Evolutionary conservation across 2,113 vertebrate genomes (phyloP).

Genomic region (Odobenus rosmarus): DNA sequence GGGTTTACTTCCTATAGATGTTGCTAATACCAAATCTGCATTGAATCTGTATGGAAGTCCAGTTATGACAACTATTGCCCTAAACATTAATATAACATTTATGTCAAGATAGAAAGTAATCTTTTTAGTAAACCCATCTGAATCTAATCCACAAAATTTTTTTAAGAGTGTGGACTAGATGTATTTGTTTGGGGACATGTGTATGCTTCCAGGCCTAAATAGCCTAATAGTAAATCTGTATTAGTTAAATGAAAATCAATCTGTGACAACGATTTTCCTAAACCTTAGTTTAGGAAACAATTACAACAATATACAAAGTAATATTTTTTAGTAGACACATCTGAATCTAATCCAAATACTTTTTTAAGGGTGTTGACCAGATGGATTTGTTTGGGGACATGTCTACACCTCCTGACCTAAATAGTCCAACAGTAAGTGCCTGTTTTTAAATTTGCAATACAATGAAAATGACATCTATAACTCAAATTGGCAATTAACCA

Average conservation of each 20-base stretch:
- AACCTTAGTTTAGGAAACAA: constrained; percentile 42
- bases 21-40: constrained; percentile 15
- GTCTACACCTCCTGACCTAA: constrained; percentile 96
- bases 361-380: constrained; percentile 92
- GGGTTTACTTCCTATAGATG: constrained; percentile 16
- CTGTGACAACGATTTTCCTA: constrained; percentile 47
- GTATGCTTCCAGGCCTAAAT: constrained; percentile 92
- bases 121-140: not conserved
- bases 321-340: constrained; percentile 68
- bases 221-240: constrained; percentile 88
- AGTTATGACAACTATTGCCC: not conserved
- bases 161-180: constrained; percentile 90
- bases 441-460: constrained; percentile 78
- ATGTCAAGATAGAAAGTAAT: constrained; percentile 10
- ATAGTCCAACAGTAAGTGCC: constrained; percentile 92
- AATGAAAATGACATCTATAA: constrained; percentile 67
- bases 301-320: constrained; percentile 61
- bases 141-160: constrained; percentile 54
- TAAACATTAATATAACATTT: not conserved
- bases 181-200: constrained; percentile 93
- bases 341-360: constrained; percentile 80
- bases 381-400: constrained; percentile 97
- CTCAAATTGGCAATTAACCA: constrained; percentile 58
- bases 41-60: constrained; percentile 31
- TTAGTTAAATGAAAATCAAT: constrained; percentile 41